Evolutionary conservation across 2,797 vertebrate genomes (phyloP), one percentile per base, ranked within the genome.

Genomic region (Pseudotriccus pelzelni): DNA sequence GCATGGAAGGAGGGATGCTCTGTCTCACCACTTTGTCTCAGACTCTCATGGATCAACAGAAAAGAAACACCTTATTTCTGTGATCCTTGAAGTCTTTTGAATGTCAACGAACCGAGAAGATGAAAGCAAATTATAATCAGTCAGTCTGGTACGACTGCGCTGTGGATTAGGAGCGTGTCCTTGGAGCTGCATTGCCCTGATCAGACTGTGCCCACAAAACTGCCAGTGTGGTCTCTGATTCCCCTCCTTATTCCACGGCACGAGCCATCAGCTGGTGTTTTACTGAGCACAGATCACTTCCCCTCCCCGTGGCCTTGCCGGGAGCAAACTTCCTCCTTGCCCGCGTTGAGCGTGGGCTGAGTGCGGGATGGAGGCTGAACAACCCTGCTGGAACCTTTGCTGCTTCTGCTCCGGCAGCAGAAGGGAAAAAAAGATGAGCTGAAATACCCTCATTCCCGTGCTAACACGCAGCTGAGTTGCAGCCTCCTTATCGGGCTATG

Each of bases 201-300:
- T 59, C 32, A n/a, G 39, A 25, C 8, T 0, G 1, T 47, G 80
- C 47, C 58, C 41, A 53, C 12, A 28, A 5, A 81, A 84, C 34
- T 6, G 3, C 16, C 46, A 19, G 13, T 0, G 1, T 6, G 15
- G 34, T 27, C n/a, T 34, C 76, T 4, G 13, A 10, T 64, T 25
- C 47, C 34, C 15, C 15, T 56, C 10, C 53, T 50, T 17, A 15
- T 23, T n/a, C 49, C 74, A 9, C 0, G 1, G 9, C 10, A 6
- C 3, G 28, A 70, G 28, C 28, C 30, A 36, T 6, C 9, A 32
- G 5, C 30, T 59, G 62, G 14, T 17, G 16, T 60, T 56, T 34
- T 22, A 14, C 11, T 6, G 36, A 39, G 12, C 13, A 21, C 34
- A 41, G 30, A 28, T 8, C 3, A 2, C 5, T 74, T n/a, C 16